These are phyloP conservation scores for Chaenocephalus aceratus DNA, from an alignment of 2,113 vertebrate genomes.

Conservation along the genomic window DNA sequence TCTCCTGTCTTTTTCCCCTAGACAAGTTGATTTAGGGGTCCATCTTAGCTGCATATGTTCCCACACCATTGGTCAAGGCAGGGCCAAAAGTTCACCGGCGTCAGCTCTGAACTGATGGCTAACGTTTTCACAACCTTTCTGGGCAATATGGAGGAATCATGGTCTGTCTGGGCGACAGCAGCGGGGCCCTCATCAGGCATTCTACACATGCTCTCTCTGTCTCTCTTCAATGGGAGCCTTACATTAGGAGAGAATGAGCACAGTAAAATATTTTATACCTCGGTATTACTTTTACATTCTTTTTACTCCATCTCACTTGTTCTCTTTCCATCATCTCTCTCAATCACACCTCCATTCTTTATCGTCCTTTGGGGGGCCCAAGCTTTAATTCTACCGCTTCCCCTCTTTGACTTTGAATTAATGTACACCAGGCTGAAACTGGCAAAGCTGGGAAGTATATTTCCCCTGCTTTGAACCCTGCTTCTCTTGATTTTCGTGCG, in stretches of 20 bases:
- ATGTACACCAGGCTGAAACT: conserved; percentile 51
- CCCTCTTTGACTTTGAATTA: conserved; percentile 72
- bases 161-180: conserved; percentile 16
- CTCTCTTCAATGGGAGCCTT: conserved; percentile 71
- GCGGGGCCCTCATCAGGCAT: conserved; percentile 75
- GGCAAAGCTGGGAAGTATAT: conserved; percentile 55
- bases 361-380: conserved; percentile 38
- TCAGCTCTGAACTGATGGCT: conserved; percentile 51
- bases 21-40: conserved; percentile 45
- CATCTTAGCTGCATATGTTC: conserved; percentile 18
- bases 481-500: conserved; percentile 40
- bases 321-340: conserved; percentile 40
- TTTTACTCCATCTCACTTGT: conserved; percentile 43
- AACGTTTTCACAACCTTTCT: conserved; percentile 42
- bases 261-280: conserved; percentile 83
- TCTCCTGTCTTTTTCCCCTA: neutral
- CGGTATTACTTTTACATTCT: conserved; percentile 76
- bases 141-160: conserved; percentile 38
- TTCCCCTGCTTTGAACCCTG: conserved; percentile 33
- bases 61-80: conserved; percentile 41
- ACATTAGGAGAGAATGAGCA: conserved; percentile 86
- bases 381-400: conserved; percentile 54
- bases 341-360: conserved; percentile 51
- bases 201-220: conserved; percentile 71
- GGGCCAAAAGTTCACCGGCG: conserved; percentile 67